phyloP scores from a whole-genome alignment of 1,140 invertebrate species.

The Brachionus rubens region DNA sequence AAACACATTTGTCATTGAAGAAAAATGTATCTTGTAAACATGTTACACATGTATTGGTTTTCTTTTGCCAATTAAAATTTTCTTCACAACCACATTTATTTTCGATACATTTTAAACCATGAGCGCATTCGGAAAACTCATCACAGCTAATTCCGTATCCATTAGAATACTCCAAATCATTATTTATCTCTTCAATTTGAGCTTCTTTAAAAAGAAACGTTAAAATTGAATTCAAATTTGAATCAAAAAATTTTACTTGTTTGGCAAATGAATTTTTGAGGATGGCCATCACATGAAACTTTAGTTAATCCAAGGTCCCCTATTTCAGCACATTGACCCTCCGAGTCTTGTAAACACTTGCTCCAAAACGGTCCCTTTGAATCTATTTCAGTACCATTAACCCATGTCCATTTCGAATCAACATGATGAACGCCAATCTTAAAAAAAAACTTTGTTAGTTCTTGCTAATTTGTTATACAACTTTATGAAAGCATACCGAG shows the following conservation, averaged over 20 bases:
- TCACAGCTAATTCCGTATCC: not conserved
- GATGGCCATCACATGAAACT: slow-evolving; percentile 1
- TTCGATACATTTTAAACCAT: not conserved
- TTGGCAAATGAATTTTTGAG: slow-evolving; percentile 6
- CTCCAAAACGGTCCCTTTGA: not conserved
- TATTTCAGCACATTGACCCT: not conserved
- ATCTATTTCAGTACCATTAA: not conserved
- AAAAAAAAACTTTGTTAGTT: not conserved
- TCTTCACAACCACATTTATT: not conserved
- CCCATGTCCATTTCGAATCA: not conserved
- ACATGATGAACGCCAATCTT: not conserved
- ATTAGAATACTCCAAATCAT: too few relatives aligned
- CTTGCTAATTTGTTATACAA: too few relatives aligned
- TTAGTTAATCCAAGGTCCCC: not conserved
- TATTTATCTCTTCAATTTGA: too few relatives aligned
- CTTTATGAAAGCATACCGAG: too few relatives aligned
- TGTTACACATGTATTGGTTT: not conserved
- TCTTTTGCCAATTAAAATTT: not conserved
- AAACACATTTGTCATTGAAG: not conserved
- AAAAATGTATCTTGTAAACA: not conserved
- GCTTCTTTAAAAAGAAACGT: too few relatives aligned
- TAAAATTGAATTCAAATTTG: too few relatives aligned
- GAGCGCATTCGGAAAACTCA: not conserved
- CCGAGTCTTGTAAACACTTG: not conserved
- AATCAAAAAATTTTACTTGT: too few relatives aligned